Base-by-base conservation (phyloP, 2,797 vertebrate genomes). In the Channa striata region DNA sequence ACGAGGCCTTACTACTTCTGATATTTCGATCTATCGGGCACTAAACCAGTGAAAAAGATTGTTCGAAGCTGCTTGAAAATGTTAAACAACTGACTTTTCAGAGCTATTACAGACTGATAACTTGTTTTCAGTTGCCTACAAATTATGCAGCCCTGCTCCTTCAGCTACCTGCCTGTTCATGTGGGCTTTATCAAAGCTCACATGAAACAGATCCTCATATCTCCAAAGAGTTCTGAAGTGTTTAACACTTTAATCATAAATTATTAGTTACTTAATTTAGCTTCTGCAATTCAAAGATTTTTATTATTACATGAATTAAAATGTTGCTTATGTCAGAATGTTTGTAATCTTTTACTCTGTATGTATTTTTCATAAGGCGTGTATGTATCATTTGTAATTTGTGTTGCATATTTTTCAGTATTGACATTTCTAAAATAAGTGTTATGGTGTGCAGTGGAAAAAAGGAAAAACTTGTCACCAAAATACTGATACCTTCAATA, bases 401-500 rank as follows among this genome's bases (percentile, higher is more conserved):
- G 72, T 89, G 74, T 84, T 81, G 76, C 52, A 71, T 4, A 61
- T 80, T 84, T 60, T 78, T 85, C 34, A 68, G 74, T 61, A 57
- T 78, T 81, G 53, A 84, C 70, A 69, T 82, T 90, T 89, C 81
- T 19, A 47, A 86, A 74, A 81, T 80, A 50, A 48, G 62, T 25
- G 59, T 78, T 73, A 85, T 87, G 73, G 80, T 81, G 87, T 88
- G 88, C 77, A 83, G 77, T 89, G 79, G 51, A 71, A 72, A 76
- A 67, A 62, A 61, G 64, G 77, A 68, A 67, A 70, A 65, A 61
- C 79, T 89, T 66, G 77, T 84, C 74, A 85, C 72, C 64, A 77
- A 83, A 83, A 84, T 72, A 79, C 76, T 87, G 84, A 83, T 87
- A 79, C 86, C 88, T 89, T 83, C 70, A 87, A 83, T 86, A 88